Evolutionary conservation across 30 jellyfish, hydroid and myxozoan species (phyloP).

Genomic region (Aurelia sp.): DNA sequence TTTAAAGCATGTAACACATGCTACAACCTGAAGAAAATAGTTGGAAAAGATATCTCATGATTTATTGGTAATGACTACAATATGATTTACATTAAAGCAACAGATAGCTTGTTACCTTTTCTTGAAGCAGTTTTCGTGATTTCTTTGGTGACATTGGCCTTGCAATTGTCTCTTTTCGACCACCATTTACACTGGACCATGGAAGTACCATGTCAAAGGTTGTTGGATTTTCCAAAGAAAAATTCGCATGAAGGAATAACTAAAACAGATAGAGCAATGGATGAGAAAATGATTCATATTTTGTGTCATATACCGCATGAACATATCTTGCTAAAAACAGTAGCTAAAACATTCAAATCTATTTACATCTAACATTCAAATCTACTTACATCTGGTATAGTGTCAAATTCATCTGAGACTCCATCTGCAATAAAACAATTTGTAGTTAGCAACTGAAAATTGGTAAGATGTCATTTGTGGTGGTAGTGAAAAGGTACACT

Average conservation of each 20-base stretch:
- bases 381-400: background rate
- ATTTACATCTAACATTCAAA: background rate
- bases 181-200: constrained; percentile 81
- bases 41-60: too few relatives aligned
- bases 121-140: constrained; percentile 93
- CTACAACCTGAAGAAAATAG: too few relatives aligned
- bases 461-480: too few relatives aligned
- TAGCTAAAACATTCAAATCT: background rate
- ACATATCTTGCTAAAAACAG: too few relatives aligned
- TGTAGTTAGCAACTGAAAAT: too few relatives aligned
- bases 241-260: constrained; percentile 85
- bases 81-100: too few relatives aligned
- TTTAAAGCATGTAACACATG: too few relatives aligned
- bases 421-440: background rate
- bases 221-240: constrained; percentile 88
- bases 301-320: too few relatives aligned
- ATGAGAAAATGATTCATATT: too few relatives aligned
- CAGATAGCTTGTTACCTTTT: constrained; percentile 63
- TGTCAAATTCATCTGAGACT: background rate
- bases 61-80: too few relatives aligned
- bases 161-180: constrained; percentile 28
- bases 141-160: constrained; percentile 71
- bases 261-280: constrained; percentile 1
- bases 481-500: too few relatives aligned
- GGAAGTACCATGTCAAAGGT: constrained; percentile 87